Percentiles rank a stretch among this genome's conserved stretches.
Evolutionary conservation across 2,888 invertebrate species (phyloP).

Genomic region (Lithosia quadra): DNA sequence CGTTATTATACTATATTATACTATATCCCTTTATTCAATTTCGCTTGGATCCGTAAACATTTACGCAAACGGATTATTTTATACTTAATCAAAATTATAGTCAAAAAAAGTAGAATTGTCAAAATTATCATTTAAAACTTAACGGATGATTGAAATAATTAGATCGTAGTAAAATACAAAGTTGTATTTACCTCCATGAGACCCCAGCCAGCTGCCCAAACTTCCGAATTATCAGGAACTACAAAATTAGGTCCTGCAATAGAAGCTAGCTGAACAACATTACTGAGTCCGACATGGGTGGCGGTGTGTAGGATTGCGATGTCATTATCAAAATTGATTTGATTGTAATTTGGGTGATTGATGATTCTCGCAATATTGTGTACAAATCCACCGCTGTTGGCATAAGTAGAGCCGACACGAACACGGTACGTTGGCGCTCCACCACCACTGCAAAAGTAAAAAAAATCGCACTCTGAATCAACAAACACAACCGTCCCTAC

Average conservation of each 20-base stretch:
- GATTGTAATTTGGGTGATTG: not conserved
- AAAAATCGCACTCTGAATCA: not conserved
- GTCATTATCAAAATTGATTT: not conserved
- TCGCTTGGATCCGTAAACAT: too few relatives aligned
- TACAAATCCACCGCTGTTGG: not conserved
- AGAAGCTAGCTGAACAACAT: not conserved
- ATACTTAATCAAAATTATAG: too few relatives aligned
- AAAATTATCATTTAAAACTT: not conserved
- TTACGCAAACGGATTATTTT: too few relatives aligned
- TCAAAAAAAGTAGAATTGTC: too few relatives aligned
- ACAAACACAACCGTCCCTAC: too few relatives aligned
- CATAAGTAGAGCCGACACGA: constrained; percentile 1
- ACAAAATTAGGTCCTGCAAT: constrained; percentile 4
- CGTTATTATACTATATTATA: too few relatives aligned
- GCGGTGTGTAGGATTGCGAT: not conserved
- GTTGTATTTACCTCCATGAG: not conserved
- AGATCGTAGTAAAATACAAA: not conserved
- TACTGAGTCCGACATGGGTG: not conserved
- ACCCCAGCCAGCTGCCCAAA: constrained; percentile 8
- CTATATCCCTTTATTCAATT: too few relatives aligned
- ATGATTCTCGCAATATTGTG: constrained; percentile 7
- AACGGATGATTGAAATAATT: not conserved
- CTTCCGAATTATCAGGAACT: not conserved
- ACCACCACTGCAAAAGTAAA: not conserved
- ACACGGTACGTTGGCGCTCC: not conserved